Evolutionary conservation across 2,797 vertebrate genomes (phyloP), one percentile per base, ranked within the genome.

Genomic region (Karalla daura): DNA sequence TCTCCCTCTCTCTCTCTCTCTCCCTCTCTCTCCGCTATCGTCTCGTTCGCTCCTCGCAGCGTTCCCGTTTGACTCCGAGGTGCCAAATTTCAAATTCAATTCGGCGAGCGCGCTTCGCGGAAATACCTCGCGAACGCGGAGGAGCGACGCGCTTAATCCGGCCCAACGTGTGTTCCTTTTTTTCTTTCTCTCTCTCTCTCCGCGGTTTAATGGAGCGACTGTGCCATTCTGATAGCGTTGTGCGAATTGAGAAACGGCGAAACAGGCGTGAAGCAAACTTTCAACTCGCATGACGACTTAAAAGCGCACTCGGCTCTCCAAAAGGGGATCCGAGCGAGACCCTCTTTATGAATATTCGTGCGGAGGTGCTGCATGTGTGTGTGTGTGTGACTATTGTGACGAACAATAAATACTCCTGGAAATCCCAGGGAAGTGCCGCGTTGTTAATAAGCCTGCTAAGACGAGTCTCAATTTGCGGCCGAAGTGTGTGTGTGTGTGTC

Each of bases 121-220:
- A 77, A 77, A 83, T 30, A 83, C 71, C 74, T 80, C n/a, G 43
- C 21, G 50, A 83, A 89, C n/a, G n/a, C n/a, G 78, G 74, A 71
- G 64, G 63, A 78, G 78, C n/a, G 82, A 88, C 76, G 75, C 63
- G 59, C 71, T 78, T 88, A 84, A 89, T 87, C 83, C 84, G 41
- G 76, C 60, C 72, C 74, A 81, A 50, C 20, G 52, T 18, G 67
- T 54, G 70, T 76, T 82, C 17, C 60, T 68, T 72, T 60, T 63
- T 30, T n/a, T n/a, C n/a, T n/a, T n/a, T n/a, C n/a, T n/a, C n/a
- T n/a, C n/a, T n/a, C n/a, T n/a, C n/a, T n/a, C n/a, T n/a, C n/a
- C n/a, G 47, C 43, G 43, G 52, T 75, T 81, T 84, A 89, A 86
- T 75, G 35, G 67, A 70, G 80, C 33, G 23, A 65, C 81, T 76